Percentiles rank a stretch among this genome's conserved stretches.
Conservation (phyloP, 1,140 invertebrate genomes). For the Eriosoma lanigerum region DNA sequence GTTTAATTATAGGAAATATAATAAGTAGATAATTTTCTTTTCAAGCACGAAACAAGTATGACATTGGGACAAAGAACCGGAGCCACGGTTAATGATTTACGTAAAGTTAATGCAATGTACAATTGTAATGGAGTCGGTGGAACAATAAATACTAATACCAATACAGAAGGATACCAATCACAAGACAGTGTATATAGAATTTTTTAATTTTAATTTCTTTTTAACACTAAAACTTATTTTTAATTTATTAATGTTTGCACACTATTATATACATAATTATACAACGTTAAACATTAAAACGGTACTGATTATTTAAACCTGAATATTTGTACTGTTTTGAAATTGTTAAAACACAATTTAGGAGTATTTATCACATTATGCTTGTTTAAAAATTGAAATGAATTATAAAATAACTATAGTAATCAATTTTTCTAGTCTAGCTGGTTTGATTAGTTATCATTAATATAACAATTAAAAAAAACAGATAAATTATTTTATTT, state of each 20-base stretch:
- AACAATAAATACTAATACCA: background rate
- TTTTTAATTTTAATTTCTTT: slow-evolving; percentile 17
- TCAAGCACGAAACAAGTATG: slow-evolving; percentile 54
- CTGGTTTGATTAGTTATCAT: too few relatives aligned
- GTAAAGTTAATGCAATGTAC: slow-evolving; percentile 57
- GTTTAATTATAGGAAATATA: too few relatives aligned
- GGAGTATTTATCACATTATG: too few relatives aligned
- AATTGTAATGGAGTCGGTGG: slow-evolving; percentile 53
- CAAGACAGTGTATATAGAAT: background rate
- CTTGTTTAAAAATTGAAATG: too few relatives aligned
- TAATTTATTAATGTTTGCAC: background rate
- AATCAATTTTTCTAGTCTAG: too few relatives aligned
- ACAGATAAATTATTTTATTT: too few relatives aligned
- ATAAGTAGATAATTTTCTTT: slow-evolving; percentile 17
- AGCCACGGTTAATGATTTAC: slow-evolving; percentile 55
- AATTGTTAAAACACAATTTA: too few relatives aligned
- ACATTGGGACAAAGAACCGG: slow-evolving; percentile 55
- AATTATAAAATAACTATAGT: too few relatives aligned
- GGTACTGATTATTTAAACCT: background rate
- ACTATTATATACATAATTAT: background rate
- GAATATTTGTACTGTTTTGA: too few relatives aligned
- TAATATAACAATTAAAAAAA: too few relatives aligned
- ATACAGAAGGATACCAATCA: background rate
- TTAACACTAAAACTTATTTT: background rate
- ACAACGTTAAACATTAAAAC: background rate